Base-by-base conservation (phyloP, 2,888 invertebrate genomes). In the Ornithoptera priamus region DNA sequence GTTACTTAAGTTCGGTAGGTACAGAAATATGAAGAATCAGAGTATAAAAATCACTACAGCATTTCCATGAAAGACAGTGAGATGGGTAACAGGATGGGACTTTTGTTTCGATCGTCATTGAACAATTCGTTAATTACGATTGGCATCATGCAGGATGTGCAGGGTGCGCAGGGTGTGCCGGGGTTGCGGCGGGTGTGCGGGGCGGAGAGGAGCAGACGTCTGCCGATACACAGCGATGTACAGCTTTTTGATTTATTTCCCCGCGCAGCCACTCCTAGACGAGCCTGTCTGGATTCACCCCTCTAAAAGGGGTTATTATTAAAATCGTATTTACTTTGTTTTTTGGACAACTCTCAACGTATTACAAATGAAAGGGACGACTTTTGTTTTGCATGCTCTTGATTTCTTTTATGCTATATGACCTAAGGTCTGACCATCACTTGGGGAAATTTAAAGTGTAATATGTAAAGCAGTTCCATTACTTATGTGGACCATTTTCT, bases 91-190 rank as follows among this genome's bases (percentile, higher is more conserved):
- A 24, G 62, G n/a, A 62, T 67, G 36, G 39, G 62, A 57, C 15
- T 57, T 22, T 67, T 62, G 62, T 67, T 57, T 62, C 5, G 46
- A 22, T 59, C 24, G 39, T 60, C 53, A 75, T 76, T 73, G 71
- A 74, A 75, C 78, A 78, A 80, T 81, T 77, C 77, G 77, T 78
- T 82, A 80, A 82, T 81, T 81, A 79, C 77, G 78, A 80, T 76
- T 78, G 78, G 77, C 76, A 76, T 77, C 72, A 74, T 75, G 75
- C 78, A 72, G 71, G 69, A 70, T 46, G 46, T 46, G 46, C 46
- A 46, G 46, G 46, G 46, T 12, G 46, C 12, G 46, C 46, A 46
- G 46, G 46, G 46, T 46, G 46, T 46, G 12, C 12, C 10, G 42
- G 42, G 53, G 6, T 1, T 6, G 53, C 18, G n/a, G 18, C 10